Conservation (phyloP, 1,140 invertebrate species). For the Oncopeltus fasciatus region DNA sequence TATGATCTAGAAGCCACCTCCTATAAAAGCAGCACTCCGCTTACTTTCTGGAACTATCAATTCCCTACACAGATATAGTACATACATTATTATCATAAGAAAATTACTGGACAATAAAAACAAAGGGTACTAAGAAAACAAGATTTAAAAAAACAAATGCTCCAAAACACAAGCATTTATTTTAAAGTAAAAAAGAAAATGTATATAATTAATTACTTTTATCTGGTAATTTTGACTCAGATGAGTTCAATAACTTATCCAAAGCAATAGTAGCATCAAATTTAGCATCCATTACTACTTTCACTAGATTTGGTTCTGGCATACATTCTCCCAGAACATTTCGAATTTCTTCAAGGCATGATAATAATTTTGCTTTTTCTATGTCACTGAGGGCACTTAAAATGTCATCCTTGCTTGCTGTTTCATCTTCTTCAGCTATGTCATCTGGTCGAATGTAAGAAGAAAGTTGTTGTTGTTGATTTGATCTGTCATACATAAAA, state of each 20-base stretch:
- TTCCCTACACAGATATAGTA: too few species aligned
- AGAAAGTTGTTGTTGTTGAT: slow-evolving; percentile 38
- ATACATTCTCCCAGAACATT: slow-evolving; percentile 64
- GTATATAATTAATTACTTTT: background rate
- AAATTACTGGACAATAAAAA: too few species aligned
- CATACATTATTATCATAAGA: too few species aligned
- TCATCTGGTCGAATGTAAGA: slow-evolving; percentile 53
- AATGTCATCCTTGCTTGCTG: slow-evolving; percentile 26
- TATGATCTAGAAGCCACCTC: too few species aligned
- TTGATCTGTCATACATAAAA: slow-evolving; percentile 71
- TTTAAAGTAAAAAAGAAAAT: background rate
- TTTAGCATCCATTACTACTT: slow-evolving; percentile 46
- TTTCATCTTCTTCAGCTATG: slow-evolving; percentile 53
- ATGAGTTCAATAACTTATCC: slow-evolving; percentile 39
- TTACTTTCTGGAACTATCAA: too few species aligned
- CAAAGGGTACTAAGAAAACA: too few species aligned
- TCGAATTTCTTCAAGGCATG: slow-evolving; percentile 68
- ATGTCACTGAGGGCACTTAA: slow-evolving; percentile 36
- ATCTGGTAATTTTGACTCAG: background rate
- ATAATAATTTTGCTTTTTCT: slow-evolving; percentile 57
- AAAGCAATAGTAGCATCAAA: slow-evolving; percentile 57
- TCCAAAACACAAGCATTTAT: background rate
- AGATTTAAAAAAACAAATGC: too few species aligned
- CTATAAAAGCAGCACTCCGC: too few species aligned
- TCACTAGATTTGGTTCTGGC: slow-evolving; percentile 50